Evolutionary conservation across 92 coral and sea anemone genomes (phyloP).

Genomic region (Ricordea florida): DNA sequence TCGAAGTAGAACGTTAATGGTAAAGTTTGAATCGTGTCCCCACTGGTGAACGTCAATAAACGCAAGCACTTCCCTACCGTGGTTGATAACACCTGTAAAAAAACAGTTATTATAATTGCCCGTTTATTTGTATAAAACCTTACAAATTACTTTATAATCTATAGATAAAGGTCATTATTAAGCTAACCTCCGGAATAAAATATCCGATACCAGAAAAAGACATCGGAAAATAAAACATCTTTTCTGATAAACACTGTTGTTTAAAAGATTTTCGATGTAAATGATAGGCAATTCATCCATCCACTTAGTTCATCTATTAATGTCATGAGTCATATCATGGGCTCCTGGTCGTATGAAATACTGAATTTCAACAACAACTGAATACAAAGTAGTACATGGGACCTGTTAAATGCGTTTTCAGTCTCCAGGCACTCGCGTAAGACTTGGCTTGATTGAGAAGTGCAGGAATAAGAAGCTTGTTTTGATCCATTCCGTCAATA

Average conservation of each 20-base stretch:
- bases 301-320: no score
- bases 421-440: conserved; percentile 42
- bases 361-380: background rate
- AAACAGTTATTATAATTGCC: no score
- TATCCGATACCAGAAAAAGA: no score
- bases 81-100: background rate
- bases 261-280: background rate
- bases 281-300: no score
- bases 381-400: background rate
- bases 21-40: conserved; percentile 53
- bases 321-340: background rate
- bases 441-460: conserved; percentile 36
- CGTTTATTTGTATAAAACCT: no score
- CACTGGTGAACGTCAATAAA: conserved; percentile 35
- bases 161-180: no score
- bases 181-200: no score
- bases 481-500: conserved; percentile 63
- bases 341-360: background rate
- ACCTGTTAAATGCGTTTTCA: conserved; percentile 56
- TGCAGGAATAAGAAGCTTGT: conserved; percentile 35
- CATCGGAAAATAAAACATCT: no score
- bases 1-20: background rate
- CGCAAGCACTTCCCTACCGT: conserved; percentile 23
- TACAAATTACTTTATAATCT: no score
- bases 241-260: no score